Base-by-base conservation (phyloP, 2,888 invertebrate species). In the Chrysolina oricalcia region DNA sequence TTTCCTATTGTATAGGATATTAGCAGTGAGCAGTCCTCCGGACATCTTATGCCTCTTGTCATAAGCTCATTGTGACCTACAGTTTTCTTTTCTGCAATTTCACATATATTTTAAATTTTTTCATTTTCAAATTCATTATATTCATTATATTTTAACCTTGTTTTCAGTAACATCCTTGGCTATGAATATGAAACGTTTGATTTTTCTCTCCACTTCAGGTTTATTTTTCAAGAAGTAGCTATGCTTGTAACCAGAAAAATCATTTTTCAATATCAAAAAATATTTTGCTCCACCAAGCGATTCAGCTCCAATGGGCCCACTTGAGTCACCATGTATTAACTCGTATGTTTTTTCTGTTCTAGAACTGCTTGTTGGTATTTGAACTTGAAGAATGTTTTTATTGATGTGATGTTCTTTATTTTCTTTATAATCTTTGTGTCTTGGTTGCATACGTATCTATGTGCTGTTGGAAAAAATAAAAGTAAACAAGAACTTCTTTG, bases 121-220 rank as follows among this genome's bases (percentile, higher is more conserved):
- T 80, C 75, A 72, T 85, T 85, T 8, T 78, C 17, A 75, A 83
- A 86, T 74, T 85, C 85, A n/a, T 64, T n/a, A n/a, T n/a, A n/a
- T n/a, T n/a, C n/a, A n/a, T n/a, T 35, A 13, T 84, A 21, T 56
- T 56, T 81, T 76, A 9, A 85, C 68, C 46, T 73, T 83, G 23
- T 81, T 80, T n/a, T 78, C 80, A 1, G 84, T 85, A 56, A 71
- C 64, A 75, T 83, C 85, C 78, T 87, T 84, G 2, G 74, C 79
- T 48, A 75, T 62, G 70, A 62, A 35, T 40, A 81, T 76, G 78
- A 79, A 81, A 68, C 79, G 72, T 80, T 80, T 64, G 19, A 84
- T 23, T 15, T 64, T 69, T 21, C 10, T 35, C 27, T 69, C 53
- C 10, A 78, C 79, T 72, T 83, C 80, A 65, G 69, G 62, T 77